Conservation (phyloP, 2,888 invertebrate genomes). For the Lasioglossum marginatum region DNA sequence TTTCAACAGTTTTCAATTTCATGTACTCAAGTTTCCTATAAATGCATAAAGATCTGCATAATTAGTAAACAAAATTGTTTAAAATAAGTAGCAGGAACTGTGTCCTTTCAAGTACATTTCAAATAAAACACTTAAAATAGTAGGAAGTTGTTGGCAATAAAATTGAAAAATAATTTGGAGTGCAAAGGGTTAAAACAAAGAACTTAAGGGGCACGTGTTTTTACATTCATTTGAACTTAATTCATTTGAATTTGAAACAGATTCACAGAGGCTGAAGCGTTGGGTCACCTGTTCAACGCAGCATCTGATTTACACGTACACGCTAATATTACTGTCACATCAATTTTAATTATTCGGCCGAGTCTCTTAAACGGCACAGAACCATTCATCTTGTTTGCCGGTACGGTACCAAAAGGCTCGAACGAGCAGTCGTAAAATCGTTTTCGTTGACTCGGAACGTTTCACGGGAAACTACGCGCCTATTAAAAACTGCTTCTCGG, state of each 20-base stretch:
- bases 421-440: conserved; percentile 71
- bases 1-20: too few species aligned
- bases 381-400: conserved; percentile 60
- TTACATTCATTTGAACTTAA: too few species aligned
- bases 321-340: conserved; percentile 60
- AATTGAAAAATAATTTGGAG: too few species aligned
- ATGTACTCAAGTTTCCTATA: too few species aligned
- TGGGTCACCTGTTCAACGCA: conserved; percentile 21
- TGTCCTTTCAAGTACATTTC: too few species aligned
- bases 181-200: too few species aligned
- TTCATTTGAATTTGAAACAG: neutral
- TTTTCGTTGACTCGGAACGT: conserved; percentile 58
- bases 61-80: too few species aligned
- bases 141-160: too few species aligned
- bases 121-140: too few species aligned
- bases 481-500: conserved; percentile 71
- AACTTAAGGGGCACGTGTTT: too few species aligned
- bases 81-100: too few species aligned
- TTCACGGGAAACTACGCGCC: conserved; percentile 69
- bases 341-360: conserved; percentile 69
- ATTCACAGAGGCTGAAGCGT: neutral
- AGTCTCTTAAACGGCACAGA: conserved; percentile 56
- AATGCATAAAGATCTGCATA: too few species aligned
- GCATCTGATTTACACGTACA: conserved; percentile 38
- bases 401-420: conserved; percentile 62